Percentiles rank a stretch among this genome's conserved stretches.
phyloP scores from a whole-genome alignment of 2,888 invertebrate species.

The Abrostola triplasia region DNA sequence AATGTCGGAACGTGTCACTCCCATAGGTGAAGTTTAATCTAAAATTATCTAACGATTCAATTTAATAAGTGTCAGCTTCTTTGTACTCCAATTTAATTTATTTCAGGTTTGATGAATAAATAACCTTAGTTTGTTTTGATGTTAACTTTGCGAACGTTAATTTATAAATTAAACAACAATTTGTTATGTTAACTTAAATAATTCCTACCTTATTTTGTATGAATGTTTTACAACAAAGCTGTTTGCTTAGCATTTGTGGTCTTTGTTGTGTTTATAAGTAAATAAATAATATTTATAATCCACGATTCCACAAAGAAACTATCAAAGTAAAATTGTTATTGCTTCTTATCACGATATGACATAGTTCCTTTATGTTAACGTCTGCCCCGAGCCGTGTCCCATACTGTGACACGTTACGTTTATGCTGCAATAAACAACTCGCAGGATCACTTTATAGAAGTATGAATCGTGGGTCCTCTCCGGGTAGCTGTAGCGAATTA shows the following conservation, averaged over 20 bases:
- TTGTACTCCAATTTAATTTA: no score
- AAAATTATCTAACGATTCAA: no score
- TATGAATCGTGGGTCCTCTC: conserved; percentile 65
- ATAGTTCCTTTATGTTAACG: conserved; percentile 45
- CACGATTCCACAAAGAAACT: conserved; percentile 37
- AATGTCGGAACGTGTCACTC: no score
- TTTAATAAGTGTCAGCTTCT: no score
- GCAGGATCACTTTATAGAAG: conserved; percentile 68
- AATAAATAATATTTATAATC: conserved; percentile 38
- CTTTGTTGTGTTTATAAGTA: conserved; percentile 20
- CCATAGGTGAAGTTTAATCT: no score
- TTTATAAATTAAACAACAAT: conserved; percentile 1
- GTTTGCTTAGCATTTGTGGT: conserved; percentile 13
- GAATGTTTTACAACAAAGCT: conserved; percentile 5
- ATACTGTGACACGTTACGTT: conserved; percentile 64
- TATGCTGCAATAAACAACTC: conserved; percentile 69
- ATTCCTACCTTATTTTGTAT: conserved; percentile 4
- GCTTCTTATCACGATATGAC: conserved; percentile 49
- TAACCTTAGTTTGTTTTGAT: conserved; percentile 12
- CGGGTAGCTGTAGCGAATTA: conserved; percentile 74
- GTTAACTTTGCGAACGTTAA: neutral
- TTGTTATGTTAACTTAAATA: neutral
- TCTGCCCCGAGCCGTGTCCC: conserved; percentile 55
- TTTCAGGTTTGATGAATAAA: conserved; percentile 10
- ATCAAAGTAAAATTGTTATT: conserved; percentile 46